Conservation (phyloP, 2,888 invertebrate genomes). For the Achlya flavicornis region DNA sequence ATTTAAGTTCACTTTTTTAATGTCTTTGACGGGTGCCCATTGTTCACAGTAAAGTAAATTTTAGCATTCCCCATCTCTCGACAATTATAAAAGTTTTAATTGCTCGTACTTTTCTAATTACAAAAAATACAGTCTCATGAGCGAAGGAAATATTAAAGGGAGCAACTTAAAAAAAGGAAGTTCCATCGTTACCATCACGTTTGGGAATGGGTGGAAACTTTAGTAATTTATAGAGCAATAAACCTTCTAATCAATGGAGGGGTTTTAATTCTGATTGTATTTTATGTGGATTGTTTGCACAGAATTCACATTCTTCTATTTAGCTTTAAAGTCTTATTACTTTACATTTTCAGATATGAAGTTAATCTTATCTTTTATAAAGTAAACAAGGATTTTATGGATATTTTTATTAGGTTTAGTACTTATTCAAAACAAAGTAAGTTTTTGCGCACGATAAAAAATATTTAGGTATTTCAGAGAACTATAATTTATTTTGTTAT, state of each 20-base stretch:
- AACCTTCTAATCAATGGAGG: constrained; percentile 38
- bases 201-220: constrained; percentile 42
- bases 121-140: constrained; percentile 78
- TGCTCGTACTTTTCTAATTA: constrained; percentile 81
- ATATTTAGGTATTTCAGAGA: background rate
- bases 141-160: constrained; percentile 59
- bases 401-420: too few species aligned
- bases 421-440: too few species aligned
- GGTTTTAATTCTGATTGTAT: constrained; percentile 20
- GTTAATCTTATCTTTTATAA: too few species aligned
- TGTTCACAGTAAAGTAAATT: constrained; percentile 78
- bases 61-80: constrained; percentile 72
- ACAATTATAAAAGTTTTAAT: constrained; percentile 84
- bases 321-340: background rate
- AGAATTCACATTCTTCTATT: background rate
- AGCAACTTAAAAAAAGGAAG: constrained; percentile 35
- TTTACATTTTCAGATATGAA: background rate
- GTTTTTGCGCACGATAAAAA: background rate
- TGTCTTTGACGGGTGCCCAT: constrained; percentile 72
- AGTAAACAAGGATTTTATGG: too few species aligned
- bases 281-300: background rate
- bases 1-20: constrained; percentile 71
- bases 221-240: constrained; percentile 47
- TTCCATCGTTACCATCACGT: constrained; percentile 40
- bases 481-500: background rate